Percentiles rank a stretch among this genome's conserved stretches.
phyloP scores from a whole-genome alignment of 92 coral and sea anemone genomes.

The Micromussa lordhowensis region DNA sequence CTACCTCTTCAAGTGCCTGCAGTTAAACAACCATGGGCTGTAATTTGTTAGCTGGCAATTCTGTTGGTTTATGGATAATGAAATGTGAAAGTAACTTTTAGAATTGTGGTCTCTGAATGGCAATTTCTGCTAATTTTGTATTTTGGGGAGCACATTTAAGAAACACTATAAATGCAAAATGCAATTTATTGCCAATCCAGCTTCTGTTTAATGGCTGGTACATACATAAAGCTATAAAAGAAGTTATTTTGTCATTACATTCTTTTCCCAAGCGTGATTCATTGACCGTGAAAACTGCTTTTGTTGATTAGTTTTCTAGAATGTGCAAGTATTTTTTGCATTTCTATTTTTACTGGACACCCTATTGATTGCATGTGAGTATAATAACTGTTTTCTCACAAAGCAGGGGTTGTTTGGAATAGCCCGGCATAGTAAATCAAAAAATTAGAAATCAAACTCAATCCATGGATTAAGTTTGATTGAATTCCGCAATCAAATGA shows the following conservation, averaged over 20 bases:
- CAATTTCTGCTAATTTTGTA: background rate
- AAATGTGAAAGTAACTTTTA: background rate
- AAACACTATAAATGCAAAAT: background rate
- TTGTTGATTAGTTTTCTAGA: background rate
- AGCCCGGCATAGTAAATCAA: too few relatives aligned
- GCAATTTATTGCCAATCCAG: background rate
- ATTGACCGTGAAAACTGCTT: background rate
- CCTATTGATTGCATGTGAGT: background rate
- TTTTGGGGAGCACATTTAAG: background rate
- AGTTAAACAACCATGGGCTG: background rate
- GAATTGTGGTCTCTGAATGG: background rate
- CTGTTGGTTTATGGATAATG: background rate
- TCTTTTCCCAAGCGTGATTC: background rate
- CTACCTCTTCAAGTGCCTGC: conserved; percentile 18
- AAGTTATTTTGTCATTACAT: background rate
- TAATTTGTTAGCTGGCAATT: background rate
- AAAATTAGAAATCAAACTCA: too few relatives aligned
- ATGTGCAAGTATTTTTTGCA: background rate
- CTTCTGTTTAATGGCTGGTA: background rate
- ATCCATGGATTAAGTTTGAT: too few relatives aligned
- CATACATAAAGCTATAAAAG: background rate
- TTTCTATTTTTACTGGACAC: background rate
- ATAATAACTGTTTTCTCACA: background rate
- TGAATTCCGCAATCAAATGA: too few relatives aligned
- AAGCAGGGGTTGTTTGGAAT: background rate